Conservation (phyloP, 2,888 invertebrate genomes). For the Dryobota labecula region DNA sequence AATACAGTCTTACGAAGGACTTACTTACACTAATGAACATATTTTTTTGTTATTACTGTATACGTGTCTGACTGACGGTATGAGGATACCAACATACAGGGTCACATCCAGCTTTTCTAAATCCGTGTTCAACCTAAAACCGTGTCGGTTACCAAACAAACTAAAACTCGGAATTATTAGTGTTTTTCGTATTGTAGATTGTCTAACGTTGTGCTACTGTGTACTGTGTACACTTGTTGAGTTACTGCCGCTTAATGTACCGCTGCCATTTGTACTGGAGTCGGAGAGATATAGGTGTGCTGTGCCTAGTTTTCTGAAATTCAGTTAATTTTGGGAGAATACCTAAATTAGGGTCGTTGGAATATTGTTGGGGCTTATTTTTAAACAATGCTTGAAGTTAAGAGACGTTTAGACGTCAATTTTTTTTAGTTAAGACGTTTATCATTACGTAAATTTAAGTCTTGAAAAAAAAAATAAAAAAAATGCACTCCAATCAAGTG, state of each 20-base stretch:
- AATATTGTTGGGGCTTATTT: neutral
- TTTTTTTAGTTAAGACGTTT: neutral
- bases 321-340: neutral
- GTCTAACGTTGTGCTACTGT: constrained; percentile 61
- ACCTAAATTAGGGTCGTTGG: neutral
- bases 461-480: too few species aligned
- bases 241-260: constrained; percentile 48
- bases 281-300: constrained; percentile 7
- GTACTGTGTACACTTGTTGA: constrained; percentile 60
- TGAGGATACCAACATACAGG: too few species aligned
- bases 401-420: too few species aligned
- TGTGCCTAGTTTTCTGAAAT: constrained; percentile 6
- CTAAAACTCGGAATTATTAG: constrained; percentile 85
- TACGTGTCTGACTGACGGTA: too few species aligned
- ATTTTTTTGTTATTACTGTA: too few species aligned
- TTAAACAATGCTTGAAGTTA: neutral
- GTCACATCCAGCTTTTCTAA: constrained; percentile 61
- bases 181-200: constrained; percentile 85
- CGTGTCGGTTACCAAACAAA: constrained; percentile 82
- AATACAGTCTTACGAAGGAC: too few species aligned
- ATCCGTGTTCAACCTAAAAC: constrained; percentile 70
- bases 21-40: too few species aligned
- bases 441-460: neutral
- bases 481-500: too few species aligned
- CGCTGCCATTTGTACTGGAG: constrained; percentile 40